These are phyloP conservation scores for Sinelater perroti DNA, from an alignment of 2,888 invertebrate genomes.

Conservation along the genomic window DNA sequence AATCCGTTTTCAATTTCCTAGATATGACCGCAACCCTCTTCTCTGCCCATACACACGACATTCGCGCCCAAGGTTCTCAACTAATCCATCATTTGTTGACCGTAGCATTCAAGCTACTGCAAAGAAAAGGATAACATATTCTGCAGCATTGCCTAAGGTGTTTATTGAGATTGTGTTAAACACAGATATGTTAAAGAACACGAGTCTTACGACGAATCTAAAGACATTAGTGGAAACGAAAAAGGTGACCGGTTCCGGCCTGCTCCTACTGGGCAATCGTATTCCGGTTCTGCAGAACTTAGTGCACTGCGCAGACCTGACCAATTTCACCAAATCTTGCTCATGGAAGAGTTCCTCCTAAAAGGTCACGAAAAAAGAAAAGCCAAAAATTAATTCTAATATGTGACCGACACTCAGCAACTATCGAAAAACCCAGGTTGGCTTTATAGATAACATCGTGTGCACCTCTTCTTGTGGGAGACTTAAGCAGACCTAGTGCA, in stretches of 20 bases:
- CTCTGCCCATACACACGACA: conserved; percentile 98
- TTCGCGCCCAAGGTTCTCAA: conserved; percentile 99
- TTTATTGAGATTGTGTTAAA: conserved; percentile 99
- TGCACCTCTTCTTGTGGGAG: conserved; percentile 99
- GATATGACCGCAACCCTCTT: conserved; percentile 97
- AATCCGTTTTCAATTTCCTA: conserved; percentile 97
- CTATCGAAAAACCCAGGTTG: conserved; percentile 98
- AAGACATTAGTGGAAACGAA: conserved; percentile 99
- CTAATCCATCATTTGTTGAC: conserved; percentile 99
- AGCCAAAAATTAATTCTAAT: conserved; percentile 97
- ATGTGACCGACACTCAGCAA: conserved; percentile 97
- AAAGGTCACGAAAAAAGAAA: conserved; percentile 97
- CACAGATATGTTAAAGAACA: conserved; percentile 99
- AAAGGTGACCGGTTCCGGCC: conserved; percentile 93
- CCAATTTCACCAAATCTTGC: conserved; percentile 96
- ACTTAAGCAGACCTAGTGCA: conserved; percentile 99
- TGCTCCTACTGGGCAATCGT: conserved; percentile 94
- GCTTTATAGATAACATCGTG: conserved; percentile 99
- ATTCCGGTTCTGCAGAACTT: conserved; percentile 98
- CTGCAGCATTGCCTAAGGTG: conserved; percentile 96
- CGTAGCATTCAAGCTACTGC: conserved; percentile 97
- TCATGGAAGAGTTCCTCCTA: conserved; percentile 99
- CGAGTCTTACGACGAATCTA: conserved; percentile 96
- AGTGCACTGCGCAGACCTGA: conserved; percentile 98
- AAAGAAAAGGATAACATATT: conserved; percentile 98